Conservation (phyloP, 1,140 invertebrate genomes). For the Arion vulgaris region DNA sequence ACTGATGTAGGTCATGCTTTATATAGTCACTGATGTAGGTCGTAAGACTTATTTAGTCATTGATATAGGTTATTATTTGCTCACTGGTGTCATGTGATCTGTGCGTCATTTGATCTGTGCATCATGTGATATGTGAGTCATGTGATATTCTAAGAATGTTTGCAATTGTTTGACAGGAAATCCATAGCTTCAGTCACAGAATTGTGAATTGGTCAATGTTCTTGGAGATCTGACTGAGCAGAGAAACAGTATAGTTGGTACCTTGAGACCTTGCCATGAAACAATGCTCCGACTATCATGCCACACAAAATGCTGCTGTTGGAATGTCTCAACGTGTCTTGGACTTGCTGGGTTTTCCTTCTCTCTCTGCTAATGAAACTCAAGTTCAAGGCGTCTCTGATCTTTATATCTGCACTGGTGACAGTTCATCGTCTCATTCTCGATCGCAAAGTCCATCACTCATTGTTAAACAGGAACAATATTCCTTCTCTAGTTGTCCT, state of each 20-base stretch:
- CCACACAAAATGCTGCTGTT: slow-evolving; percentile 27
- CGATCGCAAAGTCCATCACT: neutral
- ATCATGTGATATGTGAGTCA: too few species aligned
- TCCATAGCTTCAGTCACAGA: slow-evolving; percentile 22
- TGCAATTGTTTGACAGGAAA: slow-evolving; percentile 34
- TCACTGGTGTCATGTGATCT: too few species aligned
- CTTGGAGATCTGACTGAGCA: slow-evolving; percentile 20
- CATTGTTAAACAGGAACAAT: neutral
- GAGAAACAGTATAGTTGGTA: slow-evolving; percentile 20
- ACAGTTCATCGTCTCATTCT: neutral
- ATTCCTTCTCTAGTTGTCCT: slow-evolving; percentile 13
- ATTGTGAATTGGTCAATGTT: slow-evolving; percentile 23
- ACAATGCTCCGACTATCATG: slow-evolving; percentile 34
- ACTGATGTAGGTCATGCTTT: too few species aligned
- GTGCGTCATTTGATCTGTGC: too few species aligned
- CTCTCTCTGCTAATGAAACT: neutral
- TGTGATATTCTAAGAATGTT: too few species aligned
- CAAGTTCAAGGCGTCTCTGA: neutral
- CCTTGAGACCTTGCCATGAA: slow-evolving; percentile 39
- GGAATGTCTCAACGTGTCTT: slow-evolving; percentile 29
- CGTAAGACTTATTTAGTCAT: too few species aligned
- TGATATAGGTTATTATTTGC: too few species aligned
- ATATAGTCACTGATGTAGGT: too few species aligned
- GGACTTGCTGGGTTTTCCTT: slow-evolving; percentile 27
- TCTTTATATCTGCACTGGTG: slow-evolving; percentile 6